Percentiles rank a stretch among this genome's conserved stretches.
These are phyloP conservation scores for Bungarus multicinctus DNA, from an alignment of 2,113 vertebrate species.

Conservation along the genomic window DNA sequence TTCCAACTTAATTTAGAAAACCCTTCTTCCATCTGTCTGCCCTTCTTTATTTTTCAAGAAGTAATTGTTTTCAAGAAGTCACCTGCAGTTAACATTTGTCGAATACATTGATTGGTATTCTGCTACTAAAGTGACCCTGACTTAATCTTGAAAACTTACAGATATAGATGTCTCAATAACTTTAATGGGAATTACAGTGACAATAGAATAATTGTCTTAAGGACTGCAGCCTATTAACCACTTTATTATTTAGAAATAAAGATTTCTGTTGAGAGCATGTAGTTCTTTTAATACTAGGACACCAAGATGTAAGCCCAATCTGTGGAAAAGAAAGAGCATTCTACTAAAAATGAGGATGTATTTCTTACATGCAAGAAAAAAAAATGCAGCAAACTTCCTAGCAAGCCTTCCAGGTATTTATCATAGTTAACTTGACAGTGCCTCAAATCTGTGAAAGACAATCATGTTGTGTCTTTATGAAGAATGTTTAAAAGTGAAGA, in stretches of 20 bases:
- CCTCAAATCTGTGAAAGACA: not conserved
- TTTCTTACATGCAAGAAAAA: not conserved
- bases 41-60: not conserved
- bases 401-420: not conserved
- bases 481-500: not conserved
- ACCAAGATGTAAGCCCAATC: not conserved
- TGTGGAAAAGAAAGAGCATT: not conserved
- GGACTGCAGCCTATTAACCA: not conserved
- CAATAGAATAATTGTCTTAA: conserved; percentile 1
- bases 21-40: not conserved
- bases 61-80: not conserved
- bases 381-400: not conserved
- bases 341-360: not conserved
- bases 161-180: not conserved
- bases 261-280: not conserved
- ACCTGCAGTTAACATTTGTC: conserved; percentile 18
- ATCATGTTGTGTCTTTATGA: not conserved
- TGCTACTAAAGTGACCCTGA: not conserved
- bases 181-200: not conserved
- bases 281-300: not conserved
- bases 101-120: conserved; percentile 17
- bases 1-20: not conserved
- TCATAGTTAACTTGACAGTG: not conserved
- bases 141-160: not conserved
- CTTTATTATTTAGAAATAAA: conserved; percentile 1